Conservation (phyloP, 2,113 vertebrate genomes). For the Tichodroma muraria region DNA sequence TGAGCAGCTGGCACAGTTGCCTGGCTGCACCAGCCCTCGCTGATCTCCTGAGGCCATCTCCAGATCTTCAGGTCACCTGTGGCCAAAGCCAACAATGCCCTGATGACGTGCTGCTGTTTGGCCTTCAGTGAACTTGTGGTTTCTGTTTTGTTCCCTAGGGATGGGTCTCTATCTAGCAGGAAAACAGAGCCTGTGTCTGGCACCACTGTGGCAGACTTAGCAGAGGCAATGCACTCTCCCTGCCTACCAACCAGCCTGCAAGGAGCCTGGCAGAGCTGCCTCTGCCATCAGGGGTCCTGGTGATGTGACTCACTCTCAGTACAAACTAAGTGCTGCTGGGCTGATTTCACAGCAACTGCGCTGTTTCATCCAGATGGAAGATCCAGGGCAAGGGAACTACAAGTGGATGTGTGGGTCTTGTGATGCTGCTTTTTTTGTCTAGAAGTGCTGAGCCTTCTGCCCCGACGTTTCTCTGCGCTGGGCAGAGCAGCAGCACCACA, state of each 20-base stretch:
- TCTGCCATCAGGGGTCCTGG: background rate
- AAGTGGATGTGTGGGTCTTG: background rate
- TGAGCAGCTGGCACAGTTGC: background rate
- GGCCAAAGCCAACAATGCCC: background rate
- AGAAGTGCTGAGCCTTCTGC: fast-evolving
- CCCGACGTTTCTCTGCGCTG: fast-evolving
- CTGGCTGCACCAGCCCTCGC: background rate
- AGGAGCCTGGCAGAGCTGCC: background rate
- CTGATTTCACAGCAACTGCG: background rate
- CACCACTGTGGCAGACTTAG: background rate
- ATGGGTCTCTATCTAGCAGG: background rate
- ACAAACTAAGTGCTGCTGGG: background rate
- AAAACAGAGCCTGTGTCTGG: background rate
- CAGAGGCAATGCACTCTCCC: background rate
- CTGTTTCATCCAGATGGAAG: fast-evolving
- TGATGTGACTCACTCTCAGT: background rate
- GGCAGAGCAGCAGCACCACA: background rate
- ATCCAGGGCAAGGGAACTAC: background rate
- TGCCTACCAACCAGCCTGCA: background rate
- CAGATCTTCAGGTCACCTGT: background rate
- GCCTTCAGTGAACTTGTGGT: fast-evolving
- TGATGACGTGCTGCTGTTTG: background rate
- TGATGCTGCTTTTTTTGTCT: background rate
- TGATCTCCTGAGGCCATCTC: background rate
- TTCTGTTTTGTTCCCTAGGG: background rate